Evolutionary conservation across 1,140 invertebrate species (phyloP), one percentile per base, ranked within the genome.

Genomic region (Harpegnathos saltator): DNA sequence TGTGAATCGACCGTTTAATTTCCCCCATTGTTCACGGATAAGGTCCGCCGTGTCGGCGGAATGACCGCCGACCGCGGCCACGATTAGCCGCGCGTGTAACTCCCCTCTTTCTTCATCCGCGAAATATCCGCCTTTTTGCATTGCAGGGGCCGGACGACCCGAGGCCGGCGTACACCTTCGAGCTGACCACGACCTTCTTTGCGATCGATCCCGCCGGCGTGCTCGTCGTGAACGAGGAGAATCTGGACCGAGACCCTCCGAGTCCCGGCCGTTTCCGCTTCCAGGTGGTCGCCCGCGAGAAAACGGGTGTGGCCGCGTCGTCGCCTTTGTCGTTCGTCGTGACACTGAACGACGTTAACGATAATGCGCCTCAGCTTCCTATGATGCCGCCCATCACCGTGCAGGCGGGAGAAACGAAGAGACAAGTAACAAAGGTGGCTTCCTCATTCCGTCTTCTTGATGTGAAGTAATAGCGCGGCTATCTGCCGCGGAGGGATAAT

Each of bases 181-280:
- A 98, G 91, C 87, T 98, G 80, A 98, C 98, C 0, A 98, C 97
- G 0, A 96, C 95, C 50, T 98, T 96, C 86, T 98, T 98, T 91
- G 95, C 96, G 83, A 97, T 98, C 68, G 97, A 98, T 77, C 94
- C 95, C 68, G 95, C 96, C 56, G 97, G 97, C 0, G 94, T 95
- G 62, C 92, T 98, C 9, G 95, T 98, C 0, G 97, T 98, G 0
- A 97, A 97, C 88, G 97, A 98, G 91, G 97, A 98, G 85, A 96
- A 97, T 91, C 93, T 98, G 58, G 98, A 98, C 91, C 95, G 98
- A 69, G 98, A 98, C 94, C 97, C 97, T 5, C 98, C 98, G 0
- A 98, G 97, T 92, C 97, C 97, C 0, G 97, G 97, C 62, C 96
- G 96, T 89, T 98, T 97, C 88, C 96, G 97, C 85, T 98, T 98